phyloP scores from a whole-genome alignment of 2,113 vertebrate species.

The Toxotes chatareus region DNA sequence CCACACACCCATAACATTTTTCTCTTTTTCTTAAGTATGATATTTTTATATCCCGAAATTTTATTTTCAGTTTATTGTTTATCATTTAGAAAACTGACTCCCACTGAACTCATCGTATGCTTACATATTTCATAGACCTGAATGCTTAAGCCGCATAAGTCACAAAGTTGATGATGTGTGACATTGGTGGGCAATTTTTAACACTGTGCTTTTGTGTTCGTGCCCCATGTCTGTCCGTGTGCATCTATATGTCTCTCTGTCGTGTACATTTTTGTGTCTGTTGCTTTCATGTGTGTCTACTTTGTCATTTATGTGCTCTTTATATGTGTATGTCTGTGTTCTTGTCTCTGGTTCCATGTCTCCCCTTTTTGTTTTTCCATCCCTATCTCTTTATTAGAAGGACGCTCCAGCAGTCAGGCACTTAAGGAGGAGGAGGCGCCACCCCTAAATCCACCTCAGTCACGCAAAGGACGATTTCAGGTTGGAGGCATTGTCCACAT shows the following conservation, averaged over 20 bases:
- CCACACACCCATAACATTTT: constrained; percentile 49
- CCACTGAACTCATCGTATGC: constrained; percentile 23
- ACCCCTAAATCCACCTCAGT: constrained; percentile 61
- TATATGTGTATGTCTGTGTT: constrained; percentile 63
- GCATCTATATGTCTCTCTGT: constrained; percentile 48
- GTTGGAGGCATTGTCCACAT: constrained; percentile 45
- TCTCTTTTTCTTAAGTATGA: constrained; percentile 52
- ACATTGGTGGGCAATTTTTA: constrained; percentile 58
- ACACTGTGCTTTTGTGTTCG: constrained; percentile 64
- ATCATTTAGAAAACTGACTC: constrained; percentile 24
- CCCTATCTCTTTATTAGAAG: constrained; percentile 76
- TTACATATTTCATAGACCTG: constrained; percentile 56
- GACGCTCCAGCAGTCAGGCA: constrained; percentile 62
- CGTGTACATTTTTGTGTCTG: constrained; percentile 41
- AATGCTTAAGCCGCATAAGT: constrained; percentile 59
- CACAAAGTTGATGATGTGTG: constrained; percentile 44
- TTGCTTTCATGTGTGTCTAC: constrained; percentile 50
- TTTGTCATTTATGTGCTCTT: constrained; percentile 49
- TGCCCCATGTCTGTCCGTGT: constrained; percentile 68
- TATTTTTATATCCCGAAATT: constrained; percentile 24
- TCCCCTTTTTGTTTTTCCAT: constrained; percentile 67
- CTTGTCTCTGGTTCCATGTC: constrained; percentile 63
- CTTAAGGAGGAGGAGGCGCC: constrained; percentile 64
- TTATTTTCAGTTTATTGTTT: constrained; percentile 35
- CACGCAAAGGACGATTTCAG: constrained; percentile 81